Evolutionary conservation across 2,797 vertebrate genomes (phyloP).

Genomic region (Microhierax caerulescens): DNA sequence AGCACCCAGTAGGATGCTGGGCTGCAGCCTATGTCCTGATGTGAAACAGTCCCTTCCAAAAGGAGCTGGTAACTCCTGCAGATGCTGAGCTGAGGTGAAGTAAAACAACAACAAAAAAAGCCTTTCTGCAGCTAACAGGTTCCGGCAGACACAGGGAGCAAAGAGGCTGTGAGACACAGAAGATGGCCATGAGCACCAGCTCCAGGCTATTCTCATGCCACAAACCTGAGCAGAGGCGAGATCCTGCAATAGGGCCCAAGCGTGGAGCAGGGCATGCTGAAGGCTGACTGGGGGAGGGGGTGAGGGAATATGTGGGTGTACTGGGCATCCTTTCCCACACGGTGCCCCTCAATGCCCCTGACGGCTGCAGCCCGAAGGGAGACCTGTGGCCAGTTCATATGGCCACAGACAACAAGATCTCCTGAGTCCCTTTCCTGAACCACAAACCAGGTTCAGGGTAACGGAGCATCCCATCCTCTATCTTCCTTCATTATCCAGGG

Average conservation of each 20-base stretch:
- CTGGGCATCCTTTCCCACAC: neutral
- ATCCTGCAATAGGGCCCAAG: neutral
- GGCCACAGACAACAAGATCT: neutral
- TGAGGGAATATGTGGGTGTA: neutral
- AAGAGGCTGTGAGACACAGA: neutral
- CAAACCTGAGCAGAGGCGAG: neutral
- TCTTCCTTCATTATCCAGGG: neutral
- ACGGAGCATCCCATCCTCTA: neutral
- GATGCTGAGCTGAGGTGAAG: neutral
- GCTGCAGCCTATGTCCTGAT: neutral
- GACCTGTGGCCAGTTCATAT: neutral
- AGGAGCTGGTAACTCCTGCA: neutral
- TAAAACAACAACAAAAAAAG: accelerated
- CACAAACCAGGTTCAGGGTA: neutral
- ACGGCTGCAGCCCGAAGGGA: neutral
- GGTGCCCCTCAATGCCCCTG: neutral
- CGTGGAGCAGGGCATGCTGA: accelerated
- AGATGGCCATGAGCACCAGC: neutral
- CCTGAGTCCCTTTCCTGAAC: neutral
- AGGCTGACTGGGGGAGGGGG: too few species aligned
- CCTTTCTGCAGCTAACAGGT: neutral
- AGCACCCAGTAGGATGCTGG: accelerated
- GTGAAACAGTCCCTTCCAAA: neutral
- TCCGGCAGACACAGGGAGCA: neutral
- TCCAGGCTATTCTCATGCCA: neutral